Base-by-base conservation (phyloP, 2,113 vertebrate genomes). In the Alosa alosa region DNA sequence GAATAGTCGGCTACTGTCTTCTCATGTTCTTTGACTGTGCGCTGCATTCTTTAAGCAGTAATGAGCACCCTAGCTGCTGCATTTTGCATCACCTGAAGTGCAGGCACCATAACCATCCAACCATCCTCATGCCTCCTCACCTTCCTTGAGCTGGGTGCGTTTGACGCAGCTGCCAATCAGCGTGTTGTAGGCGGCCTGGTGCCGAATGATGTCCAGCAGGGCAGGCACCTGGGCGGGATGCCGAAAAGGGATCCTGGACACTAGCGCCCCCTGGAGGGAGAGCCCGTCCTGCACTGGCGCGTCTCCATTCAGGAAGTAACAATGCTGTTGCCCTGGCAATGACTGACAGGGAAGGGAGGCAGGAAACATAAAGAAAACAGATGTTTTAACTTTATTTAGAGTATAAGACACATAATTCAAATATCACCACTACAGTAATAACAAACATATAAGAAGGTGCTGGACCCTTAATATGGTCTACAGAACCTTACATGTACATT, bases 101-200 rank as follows among this genome's bases (percentile, higher is more conserved):
- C 20, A 18, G 17, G 18, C 57, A 64, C 20, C 57, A 6, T 1
- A 9, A n/a, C 81, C 11, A 90, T 64, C 6, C 60, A 31, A 31
- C 31, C 31, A 31, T 31, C 31, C 31, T 31, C 31, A 31, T 10
- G 1, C 3, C 68, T 4, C 13, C 90, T 45, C 88, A 97, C 98
- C 98, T 93, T 99, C 98, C 93, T 97, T 99, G 72, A 99, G 91
- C 78, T 96, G 94, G 0, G 97, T 98, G 84, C 95, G 94, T 93
- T 98, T 99, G 88, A 99, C 97, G 82, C 98, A 99, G 93, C 98
- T 99, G 91, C 96, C 97, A 0, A 99, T 98, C 85, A 99, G 93
- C 0, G 96, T 99, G 90, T 99, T 99, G 93, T 97, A 98, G 0
- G 97, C 96, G 57, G 98, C 97, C 91, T 99, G 98, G 87, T 99